Percentiles rank a stretch among this genome's conserved stretches.
Conservation (phyloP, 2,888 invertebrate genomes). For the Rhagonycha fulva region DNA sequence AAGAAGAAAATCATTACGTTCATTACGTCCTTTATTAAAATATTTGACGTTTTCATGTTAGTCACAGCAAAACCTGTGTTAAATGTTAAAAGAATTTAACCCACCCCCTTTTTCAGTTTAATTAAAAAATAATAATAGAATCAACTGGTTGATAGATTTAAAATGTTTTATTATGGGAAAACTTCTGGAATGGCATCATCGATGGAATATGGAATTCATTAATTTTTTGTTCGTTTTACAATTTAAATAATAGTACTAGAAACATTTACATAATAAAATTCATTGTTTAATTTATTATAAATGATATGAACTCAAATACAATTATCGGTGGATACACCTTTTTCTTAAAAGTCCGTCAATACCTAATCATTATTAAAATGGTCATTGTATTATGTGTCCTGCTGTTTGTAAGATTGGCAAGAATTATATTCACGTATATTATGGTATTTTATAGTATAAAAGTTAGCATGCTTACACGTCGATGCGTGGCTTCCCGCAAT, state of each 20-base stretch:
- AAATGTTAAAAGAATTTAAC: too few species aligned
- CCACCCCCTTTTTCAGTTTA: too few species aligned
- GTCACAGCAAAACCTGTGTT: not conserved
- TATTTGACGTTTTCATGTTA: not conserved
- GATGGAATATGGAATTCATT: not conserved
- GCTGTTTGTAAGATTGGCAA: conserved; percentile 6
- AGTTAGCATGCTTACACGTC: conserved; percentile 1
- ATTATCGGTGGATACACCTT: not conserved
- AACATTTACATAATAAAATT: conserved; percentile 1
- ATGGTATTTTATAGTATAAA: not conserved
- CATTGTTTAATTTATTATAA: conserved; percentile 2
- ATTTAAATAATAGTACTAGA: not conserved
- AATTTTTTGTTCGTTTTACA: not conserved
- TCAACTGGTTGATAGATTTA: too few species aligned
- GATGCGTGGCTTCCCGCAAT: conserved; percentile 42
- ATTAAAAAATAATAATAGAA: too few species aligned
- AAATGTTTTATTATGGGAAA: not conserved
- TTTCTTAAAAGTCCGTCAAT: conserved; percentile 2
- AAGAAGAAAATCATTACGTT: not conserved
- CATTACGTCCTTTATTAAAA: not conserved
- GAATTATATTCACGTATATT: not conserved
- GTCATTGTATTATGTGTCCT: conserved; percentile 17
- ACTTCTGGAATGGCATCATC: not conserved
- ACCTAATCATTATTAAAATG: conserved; percentile 12
- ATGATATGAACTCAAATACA: not conserved